Evolutionary conservation across 30 jellyfish, hydroid and myxozoan species (phyloP).

Genomic region (Turritopsis dohrnii): DNA sequence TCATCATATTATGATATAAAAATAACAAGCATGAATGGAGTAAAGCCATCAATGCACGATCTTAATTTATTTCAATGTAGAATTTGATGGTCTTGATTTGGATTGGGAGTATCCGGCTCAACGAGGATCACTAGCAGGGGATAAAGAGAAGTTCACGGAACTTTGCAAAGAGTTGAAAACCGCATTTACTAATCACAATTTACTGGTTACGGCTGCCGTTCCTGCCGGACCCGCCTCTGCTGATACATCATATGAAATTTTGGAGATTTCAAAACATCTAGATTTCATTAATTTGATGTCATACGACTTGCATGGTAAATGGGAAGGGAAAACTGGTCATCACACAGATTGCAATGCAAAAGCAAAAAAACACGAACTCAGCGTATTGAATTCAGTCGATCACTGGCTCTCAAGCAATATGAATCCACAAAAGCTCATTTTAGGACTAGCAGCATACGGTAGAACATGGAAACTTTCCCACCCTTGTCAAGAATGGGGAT

Average conservation of each 20-base stretch:
- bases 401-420: constrained; percentile 31
- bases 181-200: not conserved
- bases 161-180: constrained; percentile 23
- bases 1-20: too few species aligned
- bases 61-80: not conserved
- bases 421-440: not conserved
- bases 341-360: constrained; percentile 21
- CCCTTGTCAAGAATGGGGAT: constrained; percentile 12
- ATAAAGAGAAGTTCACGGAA: not conserved
- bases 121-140: constrained; percentile 45
- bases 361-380: not conserved
- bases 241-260: constrained; percentile 12
- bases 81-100: constrained; percentile 12
- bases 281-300: constrained; percentile 41
- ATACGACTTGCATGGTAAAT: constrained; percentile 34
- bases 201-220: constrained; percentile 37
- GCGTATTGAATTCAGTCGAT: constrained; percentile 22
- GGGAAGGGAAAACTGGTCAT: constrained; percentile 38
- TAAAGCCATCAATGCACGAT: not conserved
- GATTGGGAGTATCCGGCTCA: constrained; percentile 48
- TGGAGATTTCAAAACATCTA: constrained; percentile 21
- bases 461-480: constrained; percentile 13
- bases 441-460: constrained; percentile 40
- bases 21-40: too few species aligned
- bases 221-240: constrained; percentile 33